Evolutionary conservation across 2,888 invertebrate species (phyloP), one percentile per base, ranked within the genome.

Genomic region (Lagria hirta): DNA sequence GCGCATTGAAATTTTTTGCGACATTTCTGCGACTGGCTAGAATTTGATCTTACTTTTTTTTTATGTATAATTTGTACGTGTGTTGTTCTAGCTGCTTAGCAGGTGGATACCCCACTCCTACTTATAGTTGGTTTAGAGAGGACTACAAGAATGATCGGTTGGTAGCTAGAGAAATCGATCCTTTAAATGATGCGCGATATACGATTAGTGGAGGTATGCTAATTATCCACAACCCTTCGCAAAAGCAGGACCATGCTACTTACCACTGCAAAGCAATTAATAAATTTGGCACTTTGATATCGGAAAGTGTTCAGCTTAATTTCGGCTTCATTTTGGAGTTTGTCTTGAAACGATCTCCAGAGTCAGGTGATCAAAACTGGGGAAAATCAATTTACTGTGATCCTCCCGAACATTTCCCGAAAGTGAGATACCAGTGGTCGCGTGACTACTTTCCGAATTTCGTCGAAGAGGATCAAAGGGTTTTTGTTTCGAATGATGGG

Each of bases 231-330:
- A 80, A 84, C 59, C 95, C 96, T 1, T 83, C 87, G 60, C 84
- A 79, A 66, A 81, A 81, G 50, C 74, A 75, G 40, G 94, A 97
- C 66, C 82, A 89, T 65, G 91, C 94, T 0, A 81, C 84, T 8
- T 97, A 95, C 70, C 93, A 95, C 64, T 97, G 97, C 65, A 84
- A 86, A 57, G 95, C 95, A 2, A 75, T 81, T n/a, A 97, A 97
- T 70, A 79, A 81, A 63, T 94, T 83, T 74, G 97, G 97, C 2
- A 83, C 85, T 5, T 84, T 96, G 37, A 78, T 90, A 17, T 95
- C 95, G 1, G 89, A 92, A 67, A 91, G 88, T 57, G 89, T 92
- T 0, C 79, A 86, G 32, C 72, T 97, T 3, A 86, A 90, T 26
- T 96, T 95, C 73, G 96, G 95, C 16, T 86, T 79, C 64, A 92